These are phyloP conservation scores for Drosophila helvetica DNA, from an alignment of 2,888 invertebrate genomes.

Conservation along the genomic window DNA sequence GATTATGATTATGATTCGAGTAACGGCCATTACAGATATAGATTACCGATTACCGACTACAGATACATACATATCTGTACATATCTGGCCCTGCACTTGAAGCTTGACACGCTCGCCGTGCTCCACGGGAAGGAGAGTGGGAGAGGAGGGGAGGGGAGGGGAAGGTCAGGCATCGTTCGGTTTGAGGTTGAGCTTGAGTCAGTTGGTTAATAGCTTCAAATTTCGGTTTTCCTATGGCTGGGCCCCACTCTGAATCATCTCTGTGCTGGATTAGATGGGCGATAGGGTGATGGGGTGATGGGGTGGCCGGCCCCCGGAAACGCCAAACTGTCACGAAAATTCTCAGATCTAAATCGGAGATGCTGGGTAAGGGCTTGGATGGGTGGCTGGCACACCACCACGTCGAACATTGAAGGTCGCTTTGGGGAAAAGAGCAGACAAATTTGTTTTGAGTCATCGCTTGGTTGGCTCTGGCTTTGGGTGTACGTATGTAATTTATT, in stretches of 20 bases:
- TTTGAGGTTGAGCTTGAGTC: constrained; percentile 40
- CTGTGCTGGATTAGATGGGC: constrained; percentile 17
- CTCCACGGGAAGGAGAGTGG: not conserved
- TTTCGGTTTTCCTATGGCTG: constrained; percentile 49
- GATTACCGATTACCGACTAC: not conserved
- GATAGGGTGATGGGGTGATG: no score
- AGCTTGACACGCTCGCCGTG: constrained; percentile 37
- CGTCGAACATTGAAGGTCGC: constrained; percentile 28
- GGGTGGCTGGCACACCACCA: no score
- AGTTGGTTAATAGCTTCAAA: constrained; percentile 55
- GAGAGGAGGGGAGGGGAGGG: no score
- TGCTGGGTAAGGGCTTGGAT: constrained; percentile 11
- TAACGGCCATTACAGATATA: constrained; percentile 22
- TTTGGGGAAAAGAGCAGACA: not conserved
- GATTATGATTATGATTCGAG: constrained; percentile 35
- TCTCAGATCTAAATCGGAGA: constrained; percentile 13
- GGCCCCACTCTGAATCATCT: constrained; percentile 25
- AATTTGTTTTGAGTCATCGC: not conserved
- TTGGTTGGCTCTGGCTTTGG: not conserved
- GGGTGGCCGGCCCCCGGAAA: constrained; percentile 9
- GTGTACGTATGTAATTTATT: not conserved
- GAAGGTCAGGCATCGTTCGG: constrained; percentile 3
- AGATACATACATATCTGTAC: not conserved
- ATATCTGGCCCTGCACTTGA: constrained; percentile 27
- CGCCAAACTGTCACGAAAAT: constrained; percentile 49